Evolutionary conservation across 2,113 vertebrate species (phyloP).

Genomic region (Rallus limicola): DNA sequence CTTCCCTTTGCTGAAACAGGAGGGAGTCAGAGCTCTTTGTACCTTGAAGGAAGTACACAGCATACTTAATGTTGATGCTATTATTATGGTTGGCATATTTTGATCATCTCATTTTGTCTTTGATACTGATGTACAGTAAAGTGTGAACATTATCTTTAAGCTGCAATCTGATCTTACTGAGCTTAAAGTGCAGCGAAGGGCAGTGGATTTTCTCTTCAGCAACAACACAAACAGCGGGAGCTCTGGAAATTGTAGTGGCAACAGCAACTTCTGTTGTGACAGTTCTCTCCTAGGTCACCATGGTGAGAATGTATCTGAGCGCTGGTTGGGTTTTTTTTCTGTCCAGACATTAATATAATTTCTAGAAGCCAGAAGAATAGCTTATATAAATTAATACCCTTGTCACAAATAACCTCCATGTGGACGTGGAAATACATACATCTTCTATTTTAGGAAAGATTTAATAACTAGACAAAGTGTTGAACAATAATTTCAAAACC

Average conservation of each 20-base stretch:
- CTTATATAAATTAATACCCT: slow-evolving; percentile 29
- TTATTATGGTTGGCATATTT: slow-evolving; percentile 56
- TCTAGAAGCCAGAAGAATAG: slow-evolving; percentile 19
- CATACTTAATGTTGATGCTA: not conserved
- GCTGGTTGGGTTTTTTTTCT: not conserved
- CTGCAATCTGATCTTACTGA: slow-evolving; percentile 49
- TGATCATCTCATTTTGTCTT: slow-evolving; percentile 49
- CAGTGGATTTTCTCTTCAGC: slow-evolving; percentile 48
- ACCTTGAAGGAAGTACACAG: not conserved
- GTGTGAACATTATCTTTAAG: slow-evolving; percentile 43
- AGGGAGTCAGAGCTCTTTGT: not conserved
- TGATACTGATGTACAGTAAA: slow-evolving; percentile 39
- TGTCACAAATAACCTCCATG: not conserved
- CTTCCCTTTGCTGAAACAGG: not conserved
- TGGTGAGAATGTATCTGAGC: slow-evolving; percentile 50
- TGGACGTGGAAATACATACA: not conserved
- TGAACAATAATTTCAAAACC: not conserved
- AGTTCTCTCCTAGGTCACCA: slow-evolving; percentile 48
- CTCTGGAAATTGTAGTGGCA: slow-evolving; percentile 69
- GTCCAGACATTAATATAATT: slow-evolving; percentile 11
- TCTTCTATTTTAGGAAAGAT: not conserved
- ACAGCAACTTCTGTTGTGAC: slow-evolving; percentile 70
- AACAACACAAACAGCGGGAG: slow-evolving; percentile 40
- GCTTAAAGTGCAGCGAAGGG: slow-evolving; percentile 19
- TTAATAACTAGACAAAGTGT: not conserved